phyloP scores from a whole-genome alignment of 2,113 vertebrate species.

The Apaloderma vittatum region DNA sequence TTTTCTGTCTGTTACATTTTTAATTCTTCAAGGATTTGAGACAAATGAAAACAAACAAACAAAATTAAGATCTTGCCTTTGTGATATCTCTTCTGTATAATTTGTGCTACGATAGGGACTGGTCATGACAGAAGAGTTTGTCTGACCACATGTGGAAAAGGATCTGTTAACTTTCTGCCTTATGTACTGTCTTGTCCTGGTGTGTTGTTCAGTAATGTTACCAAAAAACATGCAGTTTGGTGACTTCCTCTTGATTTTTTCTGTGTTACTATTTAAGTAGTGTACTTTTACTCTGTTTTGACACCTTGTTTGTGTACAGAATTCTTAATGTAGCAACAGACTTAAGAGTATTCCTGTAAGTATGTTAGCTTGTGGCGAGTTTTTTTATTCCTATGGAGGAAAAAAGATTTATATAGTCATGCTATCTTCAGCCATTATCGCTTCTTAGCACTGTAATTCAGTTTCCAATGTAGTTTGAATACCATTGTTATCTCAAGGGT shows the following conservation, averaged over 20 bases:
- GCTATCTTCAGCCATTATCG: accelerated
- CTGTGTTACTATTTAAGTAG: background rate
- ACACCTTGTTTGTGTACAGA: background rate
- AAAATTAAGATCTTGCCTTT: background rate
- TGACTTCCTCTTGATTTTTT: background rate
- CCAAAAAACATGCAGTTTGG: background rate
- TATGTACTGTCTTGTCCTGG: accelerated
- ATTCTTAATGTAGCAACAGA: background rate
- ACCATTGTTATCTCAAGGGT: background rate
- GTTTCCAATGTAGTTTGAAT: background rate
- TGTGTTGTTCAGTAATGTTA: background rate
- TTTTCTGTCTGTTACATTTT: background rate
- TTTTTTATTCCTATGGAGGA: background rate
- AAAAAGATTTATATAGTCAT: background rate
- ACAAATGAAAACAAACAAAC: background rate
- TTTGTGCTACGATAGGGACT: background rate
- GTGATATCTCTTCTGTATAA: background rate
- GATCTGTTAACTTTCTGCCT: background rate
- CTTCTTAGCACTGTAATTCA: background rate
- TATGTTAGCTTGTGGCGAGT: background rate
- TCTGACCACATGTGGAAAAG: background rate
- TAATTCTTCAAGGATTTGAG: background rate
- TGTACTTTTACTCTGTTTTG: background rate
- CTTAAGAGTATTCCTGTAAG: background rate
- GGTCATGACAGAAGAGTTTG: background rate